Base-by-base conservation (phyloP, 1,140 invertebrate genomes). In the Bilobella aurantiaca region DNA sequence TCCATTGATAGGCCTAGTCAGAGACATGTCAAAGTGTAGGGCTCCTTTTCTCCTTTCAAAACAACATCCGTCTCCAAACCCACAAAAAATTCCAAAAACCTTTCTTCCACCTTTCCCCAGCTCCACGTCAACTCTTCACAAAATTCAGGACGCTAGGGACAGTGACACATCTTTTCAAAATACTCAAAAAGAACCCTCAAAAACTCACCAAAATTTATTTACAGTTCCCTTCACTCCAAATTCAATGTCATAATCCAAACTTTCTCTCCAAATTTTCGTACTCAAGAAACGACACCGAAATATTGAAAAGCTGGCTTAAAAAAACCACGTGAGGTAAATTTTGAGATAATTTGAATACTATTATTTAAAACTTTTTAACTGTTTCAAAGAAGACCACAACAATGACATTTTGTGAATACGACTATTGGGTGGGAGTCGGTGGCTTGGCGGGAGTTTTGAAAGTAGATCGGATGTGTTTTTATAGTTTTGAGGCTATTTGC, bases 391-490 rank as follows among this genome's bases (percentile, higher is more conserved):
- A n/a, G n/a, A n/a, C n/a, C n/a, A n/a, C n/a, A n/a, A n/a, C n/a
- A n/a, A n/a, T n/a, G n/a, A n/a, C n/a, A n/a, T n/a, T n/a, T n/a
- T n/a, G n/a, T n/a, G n/a, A n/a, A n/a, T n/a, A n/a, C n/a, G n/a
- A n/a, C n/a, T n/a, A n/a, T n/a, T n/a, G n/a, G n/a, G n/a, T n/a
- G n/a, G n/a, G 37, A 42, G n/a, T 12, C 8, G n/a, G 37, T 12
- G n/a, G 37, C 37, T 42, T n/a, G n/a, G 37, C 37, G 37, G 37
- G 8, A 42, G 53, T 12, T 12, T 8, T 12, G 37, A 42, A 42
- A 42, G 37, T 42, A 69, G 64, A 66, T 71, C 62, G 65, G 59
- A 66, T 53, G 49, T 53, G 49, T 53, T 53, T 53, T 53, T 53
- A 53, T 53, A 23, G 8, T 53, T 23, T 5, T 53, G 14, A 18